Base-by-base conservation (phyloP, 2,797 vertebrate species). In the Enteromius paludinosus region DNA sequence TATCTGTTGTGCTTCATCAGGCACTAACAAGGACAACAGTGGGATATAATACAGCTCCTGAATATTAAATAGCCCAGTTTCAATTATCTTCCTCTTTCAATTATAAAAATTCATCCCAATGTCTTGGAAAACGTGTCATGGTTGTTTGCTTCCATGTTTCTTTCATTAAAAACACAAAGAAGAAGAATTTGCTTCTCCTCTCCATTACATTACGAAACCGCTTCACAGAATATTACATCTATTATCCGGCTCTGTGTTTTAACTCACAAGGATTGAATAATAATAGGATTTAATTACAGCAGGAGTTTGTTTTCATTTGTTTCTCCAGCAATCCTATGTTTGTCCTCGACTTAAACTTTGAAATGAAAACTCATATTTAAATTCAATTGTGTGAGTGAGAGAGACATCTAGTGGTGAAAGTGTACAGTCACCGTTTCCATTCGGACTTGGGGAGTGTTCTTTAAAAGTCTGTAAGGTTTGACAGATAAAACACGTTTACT, bases 1-100 rank as follows among this genome's bases (percentile, higher is more conserved):
- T 78, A 62, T 85, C 84, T 82, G 71, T 23, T 59, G 84, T 61
- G 74, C 74, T 85, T 84, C 83, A 85, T 79, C 61, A 78, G 75
- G 8, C 61, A 62, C 80, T 85, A 85, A 85, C 80, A 74, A 78
- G 80, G 14, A 79, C 82, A 68, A 79, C 75, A 68, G 77, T 68
- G 47, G 25, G 14, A 83, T 61, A 66, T 62, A 75, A 69, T 17
- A 54, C 62, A 38, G 33, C 38, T 54, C 23, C 41, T 83, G 80
- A 85, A 83, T 83, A 83, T 79, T 83, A 79, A 79, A 79, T 76
- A 81, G 54, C 18, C 41, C 0, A 1, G 18, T 73, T 82, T 85
- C 71, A 78, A 82, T 82, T 85, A 78, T 30, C 70, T 62, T 79
- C 41, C 35, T 78, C 70, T 86, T 83, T 83, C 76, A 83, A 69